A percentile compares a stretch with the other conserved stretches of the same genome.
These are phyloP conservation scores for Platorchestia sp. DNA, from an alignment of 1,140 invertebrate species.

Conservation along the genomic window DNA sequence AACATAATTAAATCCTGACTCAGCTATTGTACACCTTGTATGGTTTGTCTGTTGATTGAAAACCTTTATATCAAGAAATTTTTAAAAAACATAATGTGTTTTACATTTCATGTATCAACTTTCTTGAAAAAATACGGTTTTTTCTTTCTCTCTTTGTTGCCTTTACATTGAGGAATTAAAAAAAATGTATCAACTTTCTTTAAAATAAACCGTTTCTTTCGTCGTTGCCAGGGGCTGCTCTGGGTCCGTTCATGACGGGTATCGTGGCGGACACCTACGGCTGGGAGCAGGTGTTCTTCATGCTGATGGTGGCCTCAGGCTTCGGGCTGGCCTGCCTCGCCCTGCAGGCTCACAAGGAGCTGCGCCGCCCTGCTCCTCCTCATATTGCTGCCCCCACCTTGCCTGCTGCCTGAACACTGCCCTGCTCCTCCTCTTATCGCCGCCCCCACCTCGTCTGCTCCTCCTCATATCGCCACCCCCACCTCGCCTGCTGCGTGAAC, in stretches of 20 bases:
- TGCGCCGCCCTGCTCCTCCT: background rate
- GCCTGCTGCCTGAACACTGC: background rate
- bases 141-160: no score
- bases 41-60: no score
- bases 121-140: no score
- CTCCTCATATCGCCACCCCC: no score
- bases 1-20: no score
- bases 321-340: background rate
- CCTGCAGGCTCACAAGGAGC: background rate
- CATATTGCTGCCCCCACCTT: background rate
- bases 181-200: no score
- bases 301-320: conserved; percentile 60
- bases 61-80: no score
- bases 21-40: no score
- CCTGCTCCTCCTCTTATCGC: background rate
- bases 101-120: no score
- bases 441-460: background rate
- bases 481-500: background rate
- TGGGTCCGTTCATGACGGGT: conserved; percentile 64
- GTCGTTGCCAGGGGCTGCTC: conserved; percentile 62
- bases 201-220: no score
- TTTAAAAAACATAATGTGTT: no score
- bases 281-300: conserved; percentile 64
- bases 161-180: no score
- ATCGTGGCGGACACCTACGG: conserved; percentile 53